Evolutionary conservation across 2,797 vertebrate species (phyloP), one percentile per base, ranked within the genome.

Genomic region (Triplophysa yarkandensis): DNA sequence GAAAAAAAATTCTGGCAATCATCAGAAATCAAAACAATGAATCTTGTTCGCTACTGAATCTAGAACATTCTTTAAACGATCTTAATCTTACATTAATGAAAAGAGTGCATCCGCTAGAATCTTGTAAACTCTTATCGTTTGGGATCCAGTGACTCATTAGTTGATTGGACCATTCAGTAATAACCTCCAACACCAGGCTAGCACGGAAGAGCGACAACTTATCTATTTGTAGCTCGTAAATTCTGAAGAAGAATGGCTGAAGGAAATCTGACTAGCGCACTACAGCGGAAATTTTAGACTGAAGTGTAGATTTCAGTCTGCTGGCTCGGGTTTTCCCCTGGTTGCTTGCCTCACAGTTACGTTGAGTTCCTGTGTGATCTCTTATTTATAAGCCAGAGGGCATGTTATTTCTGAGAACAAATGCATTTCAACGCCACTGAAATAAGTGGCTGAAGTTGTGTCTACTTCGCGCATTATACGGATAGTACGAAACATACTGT

Each of bases 101-200:
- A 72, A 74, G 64, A 21, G 27, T 79, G 6, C 86, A 87, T 91
- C 88, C 73, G 79, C 79, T 87, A 72, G 83, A 86, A 83, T 80
- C 85, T 52, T 81, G 88, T 86, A 84, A 82, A 79, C 81, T 80
- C 83, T 88, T 90, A 87, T 89, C 86, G 80, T 89, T 89, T 87
- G 78, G 87, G 86, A 87, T 93, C 90, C 84, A 52, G 23, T 91
- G 86, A 89, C 89, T 87, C 87, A 88, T 90, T 92, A 91, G 82
- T 44, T 73, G 66, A 9, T 82, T 63, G 83, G 83, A 77, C 44
- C 69, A 80, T 83, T 86, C 74, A 71, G 66, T 85, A 85, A 86
- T 82, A 86, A 84, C 77, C 71, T 76, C 52, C 77, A 69, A 83
- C 78, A 79, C 7, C 21, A 85, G 75, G 69, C 76, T 57, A 68